These are phyloP conservation scores for Acholoe squamosa DNA, from an alignment of 2,888 invertebrate genomes.

Conservation along the genomic window DNA sequence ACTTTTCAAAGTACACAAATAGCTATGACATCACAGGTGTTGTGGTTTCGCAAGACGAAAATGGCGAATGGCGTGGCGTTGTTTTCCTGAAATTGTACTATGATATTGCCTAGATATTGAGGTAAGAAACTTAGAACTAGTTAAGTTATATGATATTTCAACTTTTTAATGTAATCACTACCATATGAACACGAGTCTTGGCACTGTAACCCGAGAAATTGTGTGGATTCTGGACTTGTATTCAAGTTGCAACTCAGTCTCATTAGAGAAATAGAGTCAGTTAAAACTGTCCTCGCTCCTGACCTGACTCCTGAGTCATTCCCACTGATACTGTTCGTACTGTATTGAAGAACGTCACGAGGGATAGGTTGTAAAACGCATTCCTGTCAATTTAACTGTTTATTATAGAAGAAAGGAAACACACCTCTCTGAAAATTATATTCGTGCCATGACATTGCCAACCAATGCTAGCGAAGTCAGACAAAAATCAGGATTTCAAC, in stretches of 20 bases:
- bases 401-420: no score
- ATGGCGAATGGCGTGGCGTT: slow-evolving; percentile 65
- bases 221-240: not conserved
- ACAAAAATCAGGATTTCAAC: no score
- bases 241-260: not conserved
- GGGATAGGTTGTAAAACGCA: no score
- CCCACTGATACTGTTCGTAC: no score
- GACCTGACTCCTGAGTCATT: slow-evolving; percentile 40
- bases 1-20: not conserved
- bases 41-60: slow-evolving; percentile 39
- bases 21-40: slow-evolving; percentile 52
- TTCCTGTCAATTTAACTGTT: no score
- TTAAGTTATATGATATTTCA: no score
- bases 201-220: not conserved
- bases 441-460: no score
- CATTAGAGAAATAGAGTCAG: no score
- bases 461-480: no score
- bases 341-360: no score
- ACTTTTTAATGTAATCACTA: not conserved
- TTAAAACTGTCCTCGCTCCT: not conserved
- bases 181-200: not conserved
- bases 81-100: slow-evolving; percentile 56
- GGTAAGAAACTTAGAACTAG: not conserved
- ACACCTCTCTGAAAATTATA: no score
- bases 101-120: not conserved